These are phyloP conservation scores for Chiridota heheva DNA, from an alignment of 35 echinoderm and acorn worm genomes.

Conservation along the genomic window DNA sequence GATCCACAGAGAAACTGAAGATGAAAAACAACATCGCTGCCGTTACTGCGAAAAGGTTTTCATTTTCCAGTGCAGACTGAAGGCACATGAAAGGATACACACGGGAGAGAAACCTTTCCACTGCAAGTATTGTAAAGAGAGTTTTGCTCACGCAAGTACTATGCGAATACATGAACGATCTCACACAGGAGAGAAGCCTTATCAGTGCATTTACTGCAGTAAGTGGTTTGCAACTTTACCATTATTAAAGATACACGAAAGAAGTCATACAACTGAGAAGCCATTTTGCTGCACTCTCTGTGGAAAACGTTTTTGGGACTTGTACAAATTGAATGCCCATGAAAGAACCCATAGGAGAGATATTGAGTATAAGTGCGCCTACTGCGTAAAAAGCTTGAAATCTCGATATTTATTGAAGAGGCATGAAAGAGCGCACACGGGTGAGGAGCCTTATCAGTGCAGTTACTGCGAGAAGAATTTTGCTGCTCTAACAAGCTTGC, in stretches of 20 bases:
- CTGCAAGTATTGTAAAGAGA: constrained; percentile 47
- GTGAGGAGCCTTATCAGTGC: too few species aligned
- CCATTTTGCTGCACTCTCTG: constrained; percentile 60
- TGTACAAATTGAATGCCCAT: constrained; percentile 2
- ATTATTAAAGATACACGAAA: constrained; percentile 46
- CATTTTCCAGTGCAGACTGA: too few species aligned
- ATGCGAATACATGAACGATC: constrained; percentile 47
- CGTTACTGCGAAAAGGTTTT: too few species aligned
- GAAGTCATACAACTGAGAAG: constrained; percentile 64
- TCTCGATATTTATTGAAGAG: too few species aligned
- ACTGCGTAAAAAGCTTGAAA: too few species aligned
- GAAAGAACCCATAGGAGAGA: constrained; percentile 2
- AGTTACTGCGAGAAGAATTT: too few species aligned
- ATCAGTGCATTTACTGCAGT: constrained; percentile 50
- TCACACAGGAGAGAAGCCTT: constrained; percentile 58
- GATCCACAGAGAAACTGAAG: too few species aligned
- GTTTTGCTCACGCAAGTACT: constrained; percentile 27
- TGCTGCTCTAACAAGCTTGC: too few species aligned
- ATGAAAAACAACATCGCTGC: too few species aligned
- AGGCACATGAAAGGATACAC: constrained; percentile 47
- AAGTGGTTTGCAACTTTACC: constrained; percentile 42
- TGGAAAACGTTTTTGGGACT: constrained; percentile 36
- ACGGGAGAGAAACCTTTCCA: constrained; percentile 48
- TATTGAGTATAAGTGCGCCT: too few species aligned
- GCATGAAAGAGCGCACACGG: too few species aligned